Evolutionary conservation across 2,888 invertebrate species (phyloP).

Genomic region (Campoplex nolae): DNA sequence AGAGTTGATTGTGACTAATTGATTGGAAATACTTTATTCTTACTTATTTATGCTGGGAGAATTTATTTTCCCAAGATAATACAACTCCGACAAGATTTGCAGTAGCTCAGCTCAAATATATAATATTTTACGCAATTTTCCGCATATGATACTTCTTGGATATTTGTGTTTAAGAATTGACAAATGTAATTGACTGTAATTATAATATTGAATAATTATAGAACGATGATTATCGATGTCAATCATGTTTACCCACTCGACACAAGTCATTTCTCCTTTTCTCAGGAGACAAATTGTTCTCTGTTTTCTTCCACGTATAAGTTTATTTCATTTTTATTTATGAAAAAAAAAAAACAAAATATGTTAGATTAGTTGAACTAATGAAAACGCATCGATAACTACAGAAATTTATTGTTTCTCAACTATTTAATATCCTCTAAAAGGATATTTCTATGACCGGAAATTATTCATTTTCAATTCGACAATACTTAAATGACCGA

Average conservation of each 20-base stretch:
- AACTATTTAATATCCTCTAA: too few species aligned
- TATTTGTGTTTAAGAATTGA: slow-evolving; percentile 37
- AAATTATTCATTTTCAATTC: too few species aligned
- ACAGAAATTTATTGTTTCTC: too few species aligned
- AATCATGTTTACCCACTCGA: slow-evolving; percentile 23
- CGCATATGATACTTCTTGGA: slow-evolving; percentile 13
- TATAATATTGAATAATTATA: slow-evolving; percentile 52
- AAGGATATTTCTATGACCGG: too few species aligned
- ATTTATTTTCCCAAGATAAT: slow-evolving; percentile 55
- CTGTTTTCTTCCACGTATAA: neutral
- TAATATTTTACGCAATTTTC: slow-evolving; percentile 8
- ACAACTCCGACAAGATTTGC: slow-evolving; percentile 31
- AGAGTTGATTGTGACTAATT: slow-evolving; percentile 67
- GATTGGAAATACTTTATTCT: slow-evolving; percentile 65
- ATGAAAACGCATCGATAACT: too few species aligned
- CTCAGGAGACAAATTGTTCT: neutral
- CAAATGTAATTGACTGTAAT: slow-evolving; percentile 54
- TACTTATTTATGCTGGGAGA: slow-evolving; percentile 49
- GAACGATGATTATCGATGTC: slow-evolving; percentile 49
- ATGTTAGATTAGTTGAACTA: neutral
- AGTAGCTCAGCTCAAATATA: neutral
- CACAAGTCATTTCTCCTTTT: neutral
- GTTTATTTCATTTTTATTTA: neutral
- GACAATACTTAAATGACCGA: too few species aligned
- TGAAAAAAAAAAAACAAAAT: neutral